Base-by-base conservation (phyloP, 2,888 invertebrate species). In the Eupithecia insigniata region DNA sequence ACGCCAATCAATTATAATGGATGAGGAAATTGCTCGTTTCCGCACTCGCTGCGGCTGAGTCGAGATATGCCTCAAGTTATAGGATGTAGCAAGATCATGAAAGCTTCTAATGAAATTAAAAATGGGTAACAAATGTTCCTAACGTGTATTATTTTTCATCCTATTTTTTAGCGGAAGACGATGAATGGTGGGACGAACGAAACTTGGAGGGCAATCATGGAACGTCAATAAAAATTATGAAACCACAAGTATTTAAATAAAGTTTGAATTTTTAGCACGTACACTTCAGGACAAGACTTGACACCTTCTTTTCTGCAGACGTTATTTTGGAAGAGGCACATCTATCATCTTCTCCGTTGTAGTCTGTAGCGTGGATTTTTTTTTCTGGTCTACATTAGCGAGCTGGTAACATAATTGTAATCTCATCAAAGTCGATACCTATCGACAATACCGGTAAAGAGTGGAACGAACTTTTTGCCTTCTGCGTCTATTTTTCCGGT, bases 1-100 rank as follows among this genome's bases (percentile, higher is more conserved):
- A 92, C 89, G 82, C 86, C 93, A 92, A 93, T 92, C 92, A 93
- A 92, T 92, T 92, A 92, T 92, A 93, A 92, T 92, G 91, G 89
- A 89, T 83, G 84, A 89, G 92, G 91, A 93, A 93, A 93, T 93
- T 93, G 89, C 90, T 84, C 79, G 90, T 92, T 91, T 93, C 92
- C 93, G 91, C 82, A 85, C 85, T 86, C 83, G 85, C 86, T 87
- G 83, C 84, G 76, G 72, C 69, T 67, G 80, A 84, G 85, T 82
- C 84, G 86, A 83, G 81, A 64, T 43, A 70, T 72, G 83, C 76
- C 58, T 7, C 65, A 80, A 81, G 79, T 36, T 28, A 77, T 6
- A 43, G 10, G 76, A 67, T 18, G 22, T 30, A 65, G 74, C 72
- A 71, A 26, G 6, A 30, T 18, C 46, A 22, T 8, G 8, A 1